Evolutionary conservation across 2,888 invertebrate species (phyloP).

Genomic region (Rosalia funebris): DNA sequence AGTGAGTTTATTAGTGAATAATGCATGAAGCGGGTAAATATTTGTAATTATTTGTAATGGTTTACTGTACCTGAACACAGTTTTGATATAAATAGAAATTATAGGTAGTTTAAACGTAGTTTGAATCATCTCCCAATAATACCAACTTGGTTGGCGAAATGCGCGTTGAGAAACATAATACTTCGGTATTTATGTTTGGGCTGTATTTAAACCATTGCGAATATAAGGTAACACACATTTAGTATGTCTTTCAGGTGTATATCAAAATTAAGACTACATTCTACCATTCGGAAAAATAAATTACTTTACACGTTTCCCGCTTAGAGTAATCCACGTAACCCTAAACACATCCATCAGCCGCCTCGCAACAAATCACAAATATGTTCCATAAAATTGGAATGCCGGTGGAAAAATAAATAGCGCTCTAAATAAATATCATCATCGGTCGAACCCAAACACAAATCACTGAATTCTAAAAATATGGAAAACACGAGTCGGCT

Average conservation of each 20-base stretch:
- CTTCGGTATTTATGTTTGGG: background rate
- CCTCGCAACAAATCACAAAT: slow-evolving; percentile 13
- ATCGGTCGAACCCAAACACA: slow-evolving; percentile 10
- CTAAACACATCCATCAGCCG: slow-evolving; percentile 14
- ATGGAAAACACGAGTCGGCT: slow-evolving; percentile 22
- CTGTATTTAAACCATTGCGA: too few species aligned
- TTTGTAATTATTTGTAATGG: too few species aligned
- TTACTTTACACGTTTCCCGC: background rate
- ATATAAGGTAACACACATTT: too few species aligned
- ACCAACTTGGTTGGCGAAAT: background rate
- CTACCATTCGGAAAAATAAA: background rate
- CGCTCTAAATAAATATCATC: slow-evolving; percentile 11
- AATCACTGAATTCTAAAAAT: slow-evolving; percentile 30
- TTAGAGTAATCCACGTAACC: background rate
- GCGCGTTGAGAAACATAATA: background rate
- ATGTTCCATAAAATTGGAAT: slow-evolving; percentile 8
- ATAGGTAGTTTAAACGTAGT: too few species aligned
- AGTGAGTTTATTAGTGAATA: too few species aligned
- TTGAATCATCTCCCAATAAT: background rate
- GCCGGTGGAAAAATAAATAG: slow-evolving; percentile 15
- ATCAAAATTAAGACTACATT: too few species aligned
- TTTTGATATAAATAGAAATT: too few species aligned
- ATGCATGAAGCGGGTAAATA: too few species aligned
- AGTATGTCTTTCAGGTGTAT: background rate
- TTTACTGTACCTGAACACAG: too few species aligned